Conservation (phyloP, 2,888 invertebrate genomes). For the Sarcophaga caerulescens region DNA sequence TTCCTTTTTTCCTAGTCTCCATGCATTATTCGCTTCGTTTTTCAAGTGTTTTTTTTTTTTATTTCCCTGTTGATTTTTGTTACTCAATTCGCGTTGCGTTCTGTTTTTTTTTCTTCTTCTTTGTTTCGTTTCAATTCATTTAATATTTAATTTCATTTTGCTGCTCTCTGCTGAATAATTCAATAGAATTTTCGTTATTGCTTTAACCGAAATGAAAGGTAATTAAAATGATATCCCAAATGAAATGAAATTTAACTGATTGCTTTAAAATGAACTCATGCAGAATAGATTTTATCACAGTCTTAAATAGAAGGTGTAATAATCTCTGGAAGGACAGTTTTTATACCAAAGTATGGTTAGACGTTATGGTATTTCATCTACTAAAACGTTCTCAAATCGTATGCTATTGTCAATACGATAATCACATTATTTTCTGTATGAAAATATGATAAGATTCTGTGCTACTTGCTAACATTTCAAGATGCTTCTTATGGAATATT, state of each 20-base stretch:
- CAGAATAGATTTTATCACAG: neutral
- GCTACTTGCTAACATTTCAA: no score
- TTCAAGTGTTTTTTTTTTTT: constrained; percentile 39
- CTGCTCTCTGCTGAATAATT: constrained; percentile 12
- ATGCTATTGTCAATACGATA: no score
- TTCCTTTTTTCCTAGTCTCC: neutral
- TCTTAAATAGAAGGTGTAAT: no score
- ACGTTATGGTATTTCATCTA: no score
- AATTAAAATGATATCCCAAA: constrained; percentile 5
- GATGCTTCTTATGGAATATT: no score
- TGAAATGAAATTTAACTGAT: neutral
- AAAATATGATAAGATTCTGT: no score
- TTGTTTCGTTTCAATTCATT: constrained; percentile 12
- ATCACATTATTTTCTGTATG: no score
- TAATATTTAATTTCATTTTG: neutral
- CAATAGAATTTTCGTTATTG: constrained; percentile 4
- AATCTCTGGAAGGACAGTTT: no score
- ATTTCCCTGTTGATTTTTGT: neutral
- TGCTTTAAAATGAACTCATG: neutral
- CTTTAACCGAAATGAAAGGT: neutral
- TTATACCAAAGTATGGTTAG: no score
- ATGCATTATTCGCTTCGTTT: neutral
- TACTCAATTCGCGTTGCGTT: neutral
- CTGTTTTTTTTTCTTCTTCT: neutral
- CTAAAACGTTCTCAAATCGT: no score